Evolutionary conservation across 2,797 vertebrate genomes (phyloP).

Genomic region (Rhyacichthys aspro): DNA sequence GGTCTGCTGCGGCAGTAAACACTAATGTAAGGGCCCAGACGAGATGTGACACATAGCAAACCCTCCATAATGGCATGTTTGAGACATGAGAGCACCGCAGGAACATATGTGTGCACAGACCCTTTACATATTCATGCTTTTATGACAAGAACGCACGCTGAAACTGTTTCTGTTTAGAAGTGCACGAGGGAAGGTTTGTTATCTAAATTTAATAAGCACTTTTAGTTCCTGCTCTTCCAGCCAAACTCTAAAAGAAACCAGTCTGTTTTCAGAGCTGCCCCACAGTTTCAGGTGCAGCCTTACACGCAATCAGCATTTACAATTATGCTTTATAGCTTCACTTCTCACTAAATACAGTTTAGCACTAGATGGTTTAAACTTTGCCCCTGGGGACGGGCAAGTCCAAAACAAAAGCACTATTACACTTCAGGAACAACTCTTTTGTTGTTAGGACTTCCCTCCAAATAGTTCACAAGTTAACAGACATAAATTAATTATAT

Average conservation of each 20-base stretch:
- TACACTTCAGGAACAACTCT: too few species aligned
- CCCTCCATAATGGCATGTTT: constrained; percentile 16
- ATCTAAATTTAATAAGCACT: neutral
- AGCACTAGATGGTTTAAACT: neutral
- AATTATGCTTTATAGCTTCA: neutral
- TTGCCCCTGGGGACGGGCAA: neutral
- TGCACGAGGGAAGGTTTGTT: neutral
- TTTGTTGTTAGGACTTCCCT: too few species aligned
- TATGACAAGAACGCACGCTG: constrained; percentile 8
- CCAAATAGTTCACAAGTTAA: too few species aligned
- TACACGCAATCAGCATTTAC: neutral
- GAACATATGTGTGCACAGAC: constrained; percentile 6
- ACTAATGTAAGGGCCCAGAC: constrained; percentile 10
- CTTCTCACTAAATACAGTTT: neutral
- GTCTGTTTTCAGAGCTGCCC: constrained; percentile 1
- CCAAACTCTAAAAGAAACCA: neutral
- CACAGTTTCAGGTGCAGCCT: constrained; percentile 2
- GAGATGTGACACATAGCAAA: constrained; percentile 8
- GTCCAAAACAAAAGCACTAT: too few species aligned
- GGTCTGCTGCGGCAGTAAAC: constrained; percentile 1
- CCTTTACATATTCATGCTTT: constrained; percentile 8
- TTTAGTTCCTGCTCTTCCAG: constrained; percentile 6
- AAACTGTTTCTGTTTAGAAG: constrained; percentile 3
- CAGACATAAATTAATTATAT: too few species aligned
- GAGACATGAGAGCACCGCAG: neutral